Conservation (phyloP, 2,113 vertebrate genomes). For the Aythya baeri region DNA sequence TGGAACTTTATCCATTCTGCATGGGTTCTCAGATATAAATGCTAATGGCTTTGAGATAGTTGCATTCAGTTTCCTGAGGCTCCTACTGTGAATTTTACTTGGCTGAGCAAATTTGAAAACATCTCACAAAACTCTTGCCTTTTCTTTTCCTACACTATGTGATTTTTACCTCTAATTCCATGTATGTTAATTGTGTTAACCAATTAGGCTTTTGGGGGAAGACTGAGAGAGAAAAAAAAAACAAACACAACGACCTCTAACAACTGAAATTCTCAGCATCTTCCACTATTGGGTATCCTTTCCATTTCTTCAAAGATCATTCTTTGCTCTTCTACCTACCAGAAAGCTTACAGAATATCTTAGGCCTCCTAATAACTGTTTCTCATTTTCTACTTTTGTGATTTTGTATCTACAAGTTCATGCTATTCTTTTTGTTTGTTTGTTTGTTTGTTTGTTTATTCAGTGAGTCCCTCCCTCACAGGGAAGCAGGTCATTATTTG, state of each 20-base stretch:
- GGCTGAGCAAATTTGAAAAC: conserved; percentile 21
- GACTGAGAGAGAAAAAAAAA: background rate
- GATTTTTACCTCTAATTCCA: background rate
- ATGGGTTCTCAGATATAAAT: conserved; percentile 18
- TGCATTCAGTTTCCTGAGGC: conserved; percentile 1
- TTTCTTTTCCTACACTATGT: background rate
- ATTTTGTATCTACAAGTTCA: background rate
- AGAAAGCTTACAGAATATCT: background rate
- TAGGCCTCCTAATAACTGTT: background rate
- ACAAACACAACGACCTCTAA: background rate
- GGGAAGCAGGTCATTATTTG: background rate
- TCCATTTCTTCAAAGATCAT: background rate
- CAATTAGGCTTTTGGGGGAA: background rate
- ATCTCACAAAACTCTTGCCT: background rate
- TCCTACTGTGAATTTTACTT: conserved; percentile 42
- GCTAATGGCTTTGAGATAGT: background rate
- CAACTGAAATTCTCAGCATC: background rate
- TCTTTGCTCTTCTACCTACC: background rate
- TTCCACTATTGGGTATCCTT: background rate
- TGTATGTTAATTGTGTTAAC: background rate
- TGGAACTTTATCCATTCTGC: background rate
- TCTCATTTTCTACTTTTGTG: background rate
- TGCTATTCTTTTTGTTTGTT: background rate
- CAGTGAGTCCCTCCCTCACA: background rate
- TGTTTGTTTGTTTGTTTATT: background rate